Evolutionary conservation across 2,888 invertebrate genomes (phyloP), one percentile per base, ranked within the genome.

Genomic region (Sarcophaga subvicina): DNA sequence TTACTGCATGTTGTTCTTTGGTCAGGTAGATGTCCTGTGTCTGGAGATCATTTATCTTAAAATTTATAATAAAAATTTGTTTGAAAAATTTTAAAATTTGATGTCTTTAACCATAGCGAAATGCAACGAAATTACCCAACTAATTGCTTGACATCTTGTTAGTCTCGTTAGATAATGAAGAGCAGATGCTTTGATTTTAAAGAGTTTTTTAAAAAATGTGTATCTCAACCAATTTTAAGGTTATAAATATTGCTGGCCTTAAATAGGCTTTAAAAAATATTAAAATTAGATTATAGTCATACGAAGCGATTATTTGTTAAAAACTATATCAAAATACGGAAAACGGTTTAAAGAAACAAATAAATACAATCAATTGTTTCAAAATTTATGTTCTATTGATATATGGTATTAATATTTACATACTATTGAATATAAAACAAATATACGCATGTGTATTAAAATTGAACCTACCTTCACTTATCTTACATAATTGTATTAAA

Each of bases 21-120:
- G 83, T 77, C 59, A 17, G 54, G 12, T 14, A 54, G 12, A 27
- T 86, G 83, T 80, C 77, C 80, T 72, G 80, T 79, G 83, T 80
- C 54, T 25, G 25, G 77, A 59, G 49, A 64, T 69, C 59, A 63
- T 64, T 86, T 86, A 76, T 86, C 69, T 72, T 76, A 12, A 14
- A 62, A 73, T 80, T 77, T 83, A 73, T 78, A 67, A 63, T 4
- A 62, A 49, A 78, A 80, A 64, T 77, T 76, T 12, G 60, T 73
- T 47, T 17, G 20, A 17, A 64, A 49, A 70, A 25, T 75, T 83
- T 62, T 37, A 6, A 37, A 37, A 85, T 69, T 63, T 66, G 47
- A 60, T 73, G 22, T 12, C 8, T n/a, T 8, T n/a, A 45, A 66
- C 45, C 20, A 70, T 79, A 17, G 11, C 49, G 27, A 54, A 72